phyloP scores from a whole-genome alignment of 2,888 invertebrate genomes.

The Drosophila mimica region DNA sequence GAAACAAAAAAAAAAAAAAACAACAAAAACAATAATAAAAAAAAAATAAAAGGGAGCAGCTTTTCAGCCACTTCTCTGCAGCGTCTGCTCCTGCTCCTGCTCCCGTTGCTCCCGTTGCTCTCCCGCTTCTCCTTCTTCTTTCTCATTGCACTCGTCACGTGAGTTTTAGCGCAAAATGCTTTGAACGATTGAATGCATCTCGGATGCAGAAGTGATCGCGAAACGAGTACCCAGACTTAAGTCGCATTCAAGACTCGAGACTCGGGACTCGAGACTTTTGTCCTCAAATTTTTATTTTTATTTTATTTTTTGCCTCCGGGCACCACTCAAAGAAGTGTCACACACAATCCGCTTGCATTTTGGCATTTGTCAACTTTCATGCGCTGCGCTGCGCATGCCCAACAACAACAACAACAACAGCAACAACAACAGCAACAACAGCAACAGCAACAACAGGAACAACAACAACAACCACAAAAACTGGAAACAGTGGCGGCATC shows the following conservation, averaged over 20 bases:
- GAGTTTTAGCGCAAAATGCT: constrained; percentile 77
- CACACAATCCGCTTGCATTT: constrained; percentile 80
- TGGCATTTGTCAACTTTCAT: constrained; percentile 80
- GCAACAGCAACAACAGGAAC: constrained; percentile 10
- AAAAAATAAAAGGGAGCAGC: constrained; percentile 33
- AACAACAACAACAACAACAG: constrained; percentile 36
- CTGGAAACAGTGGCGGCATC: constrained; percentile 63
- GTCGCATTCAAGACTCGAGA: constrained; percentile 11
- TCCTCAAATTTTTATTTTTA: constrained; percentile 1
- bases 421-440: constrained; percentile 15
- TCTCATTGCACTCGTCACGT: constrained; percentile 77
- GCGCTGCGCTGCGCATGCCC: constrained; percentile 74
- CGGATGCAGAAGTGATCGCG: constrained; percentile 23
- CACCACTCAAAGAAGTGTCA: constrained; percentile 71
- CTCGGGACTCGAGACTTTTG: constrained; percentile 26
- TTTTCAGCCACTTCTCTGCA: constrained; percentile 23
- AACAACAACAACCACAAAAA: constrained; percentile 8
- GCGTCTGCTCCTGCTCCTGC: background rate
- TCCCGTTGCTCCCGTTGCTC: background rate
- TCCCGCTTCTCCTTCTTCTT: constrained; percentile 17
- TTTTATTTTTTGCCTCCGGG: constrained; percentile 14
- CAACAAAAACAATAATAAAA: background rate
- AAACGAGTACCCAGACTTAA: constrained; percentile 41
- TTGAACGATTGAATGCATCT: constrained; percentile 78
- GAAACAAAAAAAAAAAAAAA: background rate